Evolutionary conservation across 2,888 invertebrate species (phyloP).

Genomic region (Melieria picta): DNA sequence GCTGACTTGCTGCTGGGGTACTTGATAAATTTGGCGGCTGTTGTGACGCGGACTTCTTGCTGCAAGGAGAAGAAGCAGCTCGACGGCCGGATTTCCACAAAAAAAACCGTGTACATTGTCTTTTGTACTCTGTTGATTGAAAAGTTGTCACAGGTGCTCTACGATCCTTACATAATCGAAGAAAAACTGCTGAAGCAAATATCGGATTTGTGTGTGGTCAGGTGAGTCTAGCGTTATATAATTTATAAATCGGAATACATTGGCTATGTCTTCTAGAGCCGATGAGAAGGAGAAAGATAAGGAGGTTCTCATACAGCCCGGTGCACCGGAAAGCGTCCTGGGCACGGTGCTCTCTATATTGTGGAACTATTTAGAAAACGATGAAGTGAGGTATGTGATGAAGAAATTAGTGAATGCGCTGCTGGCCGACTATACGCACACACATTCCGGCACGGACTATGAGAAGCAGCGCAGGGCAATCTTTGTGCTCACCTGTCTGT

Average conservation of each 20-base stretch:
- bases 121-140: slow-evolving; percentile 70
- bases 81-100: slow-evolving; percentile 50
- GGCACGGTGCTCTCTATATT: slow-evolving; percentile 59
- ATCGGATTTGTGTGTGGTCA: slow-evolving; percentile 51
- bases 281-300: slow-evolving; percentile 50
- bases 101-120: slow-evolving; percentile 70
- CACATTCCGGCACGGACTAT: slow-evolving; percentile 59
- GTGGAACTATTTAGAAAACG: slow-evolving; percentile 63
- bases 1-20: slow-evolving; percentile 58
- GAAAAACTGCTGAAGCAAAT: slow-evolving; percentile 72
- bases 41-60: slow-evolving; percentile 57
- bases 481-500: slow-evolving; percentile 66
- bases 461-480: slow-evolving; percentile 67
- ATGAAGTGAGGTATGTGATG: slow-evolving; percentile 60
- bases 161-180: slow-evolving; percentile 76
- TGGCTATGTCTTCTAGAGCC: background rate
- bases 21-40: slow-evolving; percentile 58
- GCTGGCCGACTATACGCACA: slow-evolving; percentile 57
- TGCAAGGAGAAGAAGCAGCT: slow-evolving; percentile 45
- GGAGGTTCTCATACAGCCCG: slow-evolving; percentile 50
- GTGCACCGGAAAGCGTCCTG: slow-evolving; percentile 55
- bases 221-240: slow-evolving; percentile 41
- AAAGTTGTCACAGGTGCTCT: slow-evolving; percentile 72
- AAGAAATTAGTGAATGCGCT: slow-evolving; percentile 60
- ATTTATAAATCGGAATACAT: background rate